Evolutionary conservation across 2,888 invertebrate genomes (phyloP).

Genomic region (Thalpophila matura): DNA sequence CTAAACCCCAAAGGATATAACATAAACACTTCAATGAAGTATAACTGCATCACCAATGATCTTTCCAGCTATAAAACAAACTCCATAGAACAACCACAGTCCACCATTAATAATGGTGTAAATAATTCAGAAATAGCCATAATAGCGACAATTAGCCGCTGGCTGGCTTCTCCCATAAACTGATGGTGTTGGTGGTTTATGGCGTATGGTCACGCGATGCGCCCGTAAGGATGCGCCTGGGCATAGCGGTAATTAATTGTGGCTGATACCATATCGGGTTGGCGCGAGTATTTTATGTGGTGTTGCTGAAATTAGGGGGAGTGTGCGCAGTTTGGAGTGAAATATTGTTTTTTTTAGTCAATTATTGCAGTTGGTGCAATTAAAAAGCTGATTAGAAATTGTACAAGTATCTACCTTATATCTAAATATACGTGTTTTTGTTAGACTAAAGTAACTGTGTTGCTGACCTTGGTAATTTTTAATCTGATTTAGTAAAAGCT

Average conservation of each 20-base stretch:
- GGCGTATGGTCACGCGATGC: constrained; percentile 71
- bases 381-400: too few relatives aligned
- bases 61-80: constrained; percentile 42
- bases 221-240: constrained; percentile 71
- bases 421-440: too few relatives aligned
- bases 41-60: constrained; percentile 3
- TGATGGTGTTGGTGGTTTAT: constrained; percentile 69
- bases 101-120: constrained; percentile 67
- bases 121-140: constrained; percentile 71
- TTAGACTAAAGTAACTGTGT: too few relatives aligned
- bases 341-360: constrained; percentile 16
- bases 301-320: constrained; percentile 54
- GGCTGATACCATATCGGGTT: constrained; percentile 53
- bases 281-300: constrained; percentile 30
- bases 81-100: constrained; percentile 48
- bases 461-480: too few relatives aligned
- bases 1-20: too few relatives aligned
- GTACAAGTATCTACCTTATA: too few relatives aligned
- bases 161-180: constrained; percentile 65
- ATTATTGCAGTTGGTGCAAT: too few relatives aligned
- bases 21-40: neutral
- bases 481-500: too few relatives aligned
- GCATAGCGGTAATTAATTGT: constrained; percentile 71
- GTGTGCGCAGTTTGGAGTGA: constrained; percentile 10
- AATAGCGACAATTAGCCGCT: constrained; percentile 75